These are phyloP conservation scores for Laticauda colubrina DNA, from an alignment of 2,113 vertebrate species.

Conservation along the genomic window DNA sequence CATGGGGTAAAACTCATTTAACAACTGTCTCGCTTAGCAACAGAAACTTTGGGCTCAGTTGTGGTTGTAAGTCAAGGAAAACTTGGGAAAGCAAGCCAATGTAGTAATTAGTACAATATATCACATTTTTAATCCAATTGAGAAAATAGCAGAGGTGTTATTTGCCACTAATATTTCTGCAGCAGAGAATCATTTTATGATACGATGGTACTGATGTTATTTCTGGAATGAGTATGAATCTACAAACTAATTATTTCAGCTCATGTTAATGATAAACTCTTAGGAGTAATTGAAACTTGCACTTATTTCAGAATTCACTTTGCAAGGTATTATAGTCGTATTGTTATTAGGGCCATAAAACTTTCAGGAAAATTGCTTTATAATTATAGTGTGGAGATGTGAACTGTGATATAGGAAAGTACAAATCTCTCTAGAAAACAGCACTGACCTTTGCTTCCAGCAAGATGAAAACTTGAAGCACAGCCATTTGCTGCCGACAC, in stretches of 20 bases:
- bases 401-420: conserved; percentile 24
- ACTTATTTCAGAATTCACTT: conserved; percentile 22
- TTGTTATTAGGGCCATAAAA: conserved; percentile 35
- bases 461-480: background rate
- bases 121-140: background rate
- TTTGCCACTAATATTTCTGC: background rate
- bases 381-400: background rate
- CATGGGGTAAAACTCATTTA: background rate
- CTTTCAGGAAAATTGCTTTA: background rate
- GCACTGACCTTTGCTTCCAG: background rate
- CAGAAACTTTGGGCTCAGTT: background rate
- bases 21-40: background rate
- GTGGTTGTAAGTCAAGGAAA: background rate
- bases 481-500: background rate
- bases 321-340: background rate
- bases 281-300: accelerated
- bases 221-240: background rate
- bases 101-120: background rate
- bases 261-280: conserved; percentile 41
- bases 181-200: background rate
- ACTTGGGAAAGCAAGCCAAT: background rate
- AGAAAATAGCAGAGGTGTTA: background rate
- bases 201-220: background rate
- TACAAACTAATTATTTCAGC: background rate
- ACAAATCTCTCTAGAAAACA: background rate